Evolutionary conservation across 2,113 vertebrate species (phyloP), one percentile per base, ranked within the genome.

Genomic region (Aphyosemion australe): DNA sequence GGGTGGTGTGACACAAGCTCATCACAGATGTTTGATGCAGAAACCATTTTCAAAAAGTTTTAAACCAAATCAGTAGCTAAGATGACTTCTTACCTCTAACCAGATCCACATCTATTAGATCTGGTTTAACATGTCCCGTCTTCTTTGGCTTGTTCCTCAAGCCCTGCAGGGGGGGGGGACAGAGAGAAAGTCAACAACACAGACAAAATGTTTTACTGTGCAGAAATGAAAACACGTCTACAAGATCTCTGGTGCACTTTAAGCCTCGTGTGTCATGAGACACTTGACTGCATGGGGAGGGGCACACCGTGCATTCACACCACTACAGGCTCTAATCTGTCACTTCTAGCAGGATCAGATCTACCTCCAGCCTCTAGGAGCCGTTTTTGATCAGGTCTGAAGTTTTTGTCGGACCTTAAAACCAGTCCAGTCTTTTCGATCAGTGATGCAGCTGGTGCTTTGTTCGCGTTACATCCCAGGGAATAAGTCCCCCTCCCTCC

Each of bases 121-220:
- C 97, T 83, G 96, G 95, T 89, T 99, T 99, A 78, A 99, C 96
- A 45, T 99, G 96, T 52, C 97, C 97, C 0, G 97, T 99, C 95
- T 99, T 99, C 94, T 99, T 99, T 84, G 97, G 97, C 92, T 99
- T 99, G 93, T 99, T 99, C 88, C 95, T 95, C 91, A 99, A 93
- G 80, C 97, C 97, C 97, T 99, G 85, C 49, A 90, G 88, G n/a
- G n/a, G n/a, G 43, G 89, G 65, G 68, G 82, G 32, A 69, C 34
- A 81, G 82, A 46, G 74, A 60, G 0, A 60, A 14, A 71, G 75
- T 85, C 51, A 75, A 16, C 12, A 15, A 8, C 1, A 41, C 19
- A 66, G 59, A 34, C 32, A 14, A 15, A 46, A 4, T 5, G 4
- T 15, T 15, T 45, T 15, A 45, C 13, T 6, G 14, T 46, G 2